Percentiles rank a stretch among this genome's conserved stretches.
Evolutionary conservation across 2,888 invertebrate species (phyloP).

Genomic region (Hirtodrosophila duncani): DNA sequence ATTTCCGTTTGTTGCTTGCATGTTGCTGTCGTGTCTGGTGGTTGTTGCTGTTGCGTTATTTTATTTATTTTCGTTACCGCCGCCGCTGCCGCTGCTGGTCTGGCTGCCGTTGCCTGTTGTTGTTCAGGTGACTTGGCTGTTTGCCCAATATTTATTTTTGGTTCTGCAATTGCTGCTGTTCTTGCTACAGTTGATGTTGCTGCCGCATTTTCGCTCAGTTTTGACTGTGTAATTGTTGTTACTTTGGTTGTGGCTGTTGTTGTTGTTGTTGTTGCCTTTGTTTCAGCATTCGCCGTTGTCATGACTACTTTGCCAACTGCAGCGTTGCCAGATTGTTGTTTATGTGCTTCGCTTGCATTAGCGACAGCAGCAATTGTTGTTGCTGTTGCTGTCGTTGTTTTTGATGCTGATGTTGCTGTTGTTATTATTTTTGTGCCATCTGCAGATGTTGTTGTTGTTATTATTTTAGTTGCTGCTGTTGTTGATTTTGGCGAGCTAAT

Average conservation of each 20-base stretch:
- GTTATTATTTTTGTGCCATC: conserved; percentile 33
- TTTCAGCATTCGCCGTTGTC: conserved; percentile 2
- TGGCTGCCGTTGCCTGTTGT: conserved; percentile 53
- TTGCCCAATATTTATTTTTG: conserved; percentile 77
- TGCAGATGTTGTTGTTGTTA: conserved; percentile 17
- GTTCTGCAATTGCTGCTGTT: conserved; percentile 51
- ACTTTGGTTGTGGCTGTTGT: conserved; percentile 36
- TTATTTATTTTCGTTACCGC: conserved; percentile 48
- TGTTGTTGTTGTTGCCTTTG: conserved; percentile 16
- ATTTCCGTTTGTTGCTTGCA: conserved; percentile 59
- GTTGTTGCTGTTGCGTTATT: conserved; percentile 43
- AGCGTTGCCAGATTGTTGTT: conserved; percentile 10
- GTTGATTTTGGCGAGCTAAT: conserved; percentile 12
- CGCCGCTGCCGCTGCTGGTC: conserved; percentile 32
- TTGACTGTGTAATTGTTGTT: conserved; percentile 39
- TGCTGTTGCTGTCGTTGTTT: conserved; percentile 2
- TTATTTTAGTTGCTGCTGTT: neutral
- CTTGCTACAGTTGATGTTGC: conserved; percentile 38
- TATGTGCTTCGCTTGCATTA: conserved; percentile 13
- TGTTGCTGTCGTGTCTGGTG: conserved; percentile 44
- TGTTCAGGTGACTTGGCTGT: conserved; percentile 77
- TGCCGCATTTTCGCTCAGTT: no score
- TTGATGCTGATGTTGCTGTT: neutral
- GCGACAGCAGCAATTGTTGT: conserved; percentile 3
- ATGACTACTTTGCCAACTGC: conserved; percentile 4